Conservation (phyloP, 2,113 vertebrate species). For the Orcinus orca region DNA sequence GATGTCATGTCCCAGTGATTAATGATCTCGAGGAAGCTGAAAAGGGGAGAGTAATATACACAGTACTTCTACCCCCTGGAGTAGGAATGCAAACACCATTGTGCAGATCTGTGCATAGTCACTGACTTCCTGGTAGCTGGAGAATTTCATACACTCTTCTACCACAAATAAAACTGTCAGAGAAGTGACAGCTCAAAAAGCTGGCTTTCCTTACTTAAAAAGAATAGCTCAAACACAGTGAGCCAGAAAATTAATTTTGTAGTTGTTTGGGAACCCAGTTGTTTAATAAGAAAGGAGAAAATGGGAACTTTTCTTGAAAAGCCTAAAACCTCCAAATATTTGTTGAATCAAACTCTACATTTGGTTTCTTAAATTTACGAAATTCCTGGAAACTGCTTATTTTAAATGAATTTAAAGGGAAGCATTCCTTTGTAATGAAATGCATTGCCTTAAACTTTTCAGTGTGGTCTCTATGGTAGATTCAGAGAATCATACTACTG, state of each 20-base stretch:
- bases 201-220: slow-evolving; percentile 83
- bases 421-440: slow-evolving; percentile 65
- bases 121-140: slow-evolving; percentile 87
- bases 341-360: slow-evolving; percentile 75
- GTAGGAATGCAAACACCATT: slow-evolving; percentile 89
- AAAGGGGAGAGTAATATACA: slow-evolving; percentile 83
- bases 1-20: slow-evolving; percentile 90
- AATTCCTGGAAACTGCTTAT: slow-evolving; percentile 73
- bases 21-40: slow-evolving; percentile 86
- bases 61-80: slow-evolving; percentile 87
- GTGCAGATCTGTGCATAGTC: slow-evolving; percentile 83
- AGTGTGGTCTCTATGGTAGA: background rate
- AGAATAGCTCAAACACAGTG: slow-evolving; percentile 87
- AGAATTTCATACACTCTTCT: slow-evolving; percentile 89
- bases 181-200: slow-evolving; percentile 86
- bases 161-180: slow-evolving; percentile 91
- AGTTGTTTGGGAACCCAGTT: slow-evolving; percentile 81
- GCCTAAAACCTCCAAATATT: slow-evolving; percentile 77
- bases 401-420: slow-evolving; percentile 46
- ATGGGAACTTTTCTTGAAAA: slow-evolving; percentile 80
- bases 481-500: background rate
- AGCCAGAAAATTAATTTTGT: slow-evolving; percentile 90
- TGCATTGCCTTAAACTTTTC: slow-evolving; percentile 20
- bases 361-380: slow-evolving; percentile 65
- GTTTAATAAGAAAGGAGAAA: slow-evolving; percentile 84